A percentile compares a stretch with the other conserved stretches of the same genome.
phyloP scores from a whole-genome alignment of 2,113 vertebrate species.

The Xyliphius kryptos region DNA sequence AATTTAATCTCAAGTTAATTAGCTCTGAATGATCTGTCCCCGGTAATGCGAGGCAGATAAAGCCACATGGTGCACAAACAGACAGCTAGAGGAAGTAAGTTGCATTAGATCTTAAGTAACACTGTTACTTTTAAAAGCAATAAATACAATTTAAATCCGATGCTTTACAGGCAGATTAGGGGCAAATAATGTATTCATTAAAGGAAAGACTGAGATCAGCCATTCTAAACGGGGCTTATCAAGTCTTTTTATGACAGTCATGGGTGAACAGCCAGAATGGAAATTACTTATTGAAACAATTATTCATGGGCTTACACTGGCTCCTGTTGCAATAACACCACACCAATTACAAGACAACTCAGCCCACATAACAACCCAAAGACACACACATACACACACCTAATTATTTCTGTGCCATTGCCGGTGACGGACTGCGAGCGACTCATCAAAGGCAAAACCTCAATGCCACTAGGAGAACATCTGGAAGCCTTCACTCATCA shows the following conservation, averaged over 20 bases:
- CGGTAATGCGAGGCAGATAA: slow-evolving; percentile 37
- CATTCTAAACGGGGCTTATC: slow-evolving; percentile 21
- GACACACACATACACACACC: slow-evolving; percentile 8
- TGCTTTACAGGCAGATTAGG: too few relatives aligned
- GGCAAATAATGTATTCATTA: background rate
- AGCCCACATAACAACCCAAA: background rate
- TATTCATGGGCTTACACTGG: slow-evolving; percentile 41
- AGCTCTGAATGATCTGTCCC: slow-evolving; percentile 29
- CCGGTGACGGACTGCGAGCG: slow-evolving; percentile 24
- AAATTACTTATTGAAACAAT: slow-evolving; percentile 42
- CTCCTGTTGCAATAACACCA: slow-evolving; percentile 43
- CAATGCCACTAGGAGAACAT: slow-evolving; percentile 34
- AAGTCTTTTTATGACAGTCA: slow-evolving; percentile 17
- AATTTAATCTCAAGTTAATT: slow-evolving; percentile 42
- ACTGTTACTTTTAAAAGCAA: too few relatives aligned
- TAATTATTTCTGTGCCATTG: slow-evolving; percentile 38
- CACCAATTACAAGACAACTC: slow-evolving; percentile 41
- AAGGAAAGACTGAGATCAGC: background rate
- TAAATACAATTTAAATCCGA: too few relatives aligned
- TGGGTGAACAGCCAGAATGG: slow-evolving; percentile 26
- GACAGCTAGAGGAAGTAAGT: slow-evolving; percentile 19
- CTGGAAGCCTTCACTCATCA: slow-evolving; percentile 41
- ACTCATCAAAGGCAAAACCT: slow-evolving; percentile 35
- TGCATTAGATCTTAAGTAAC: slow-evolving; percentile 11
- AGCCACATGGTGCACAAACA: slow-evolving; percentile 14